These are phyloP conservation scores for Corythucha ciliata DNA, from an alignment of 2,888 invertebrate species.

Conservation along the genomic window DNA sequence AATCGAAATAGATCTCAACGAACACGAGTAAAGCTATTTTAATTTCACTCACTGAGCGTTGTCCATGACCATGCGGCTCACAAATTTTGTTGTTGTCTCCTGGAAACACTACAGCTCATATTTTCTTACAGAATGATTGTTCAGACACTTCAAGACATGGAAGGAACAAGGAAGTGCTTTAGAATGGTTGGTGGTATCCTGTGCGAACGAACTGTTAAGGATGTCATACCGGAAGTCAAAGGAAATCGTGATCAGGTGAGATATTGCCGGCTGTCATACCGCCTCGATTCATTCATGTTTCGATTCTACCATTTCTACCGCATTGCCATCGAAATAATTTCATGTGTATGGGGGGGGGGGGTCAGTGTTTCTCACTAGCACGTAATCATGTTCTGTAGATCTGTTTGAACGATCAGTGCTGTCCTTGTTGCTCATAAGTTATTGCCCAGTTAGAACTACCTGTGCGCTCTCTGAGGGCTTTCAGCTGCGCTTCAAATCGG, in stretches of 20 bases:
- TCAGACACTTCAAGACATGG: conserved; percentile 79
- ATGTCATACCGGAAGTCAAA: conserved; percentile 74
- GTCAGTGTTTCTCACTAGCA: too few relatives aligned
- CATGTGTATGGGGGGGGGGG: conserved; percentile 38
- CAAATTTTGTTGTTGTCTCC: not conserved
- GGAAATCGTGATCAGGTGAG: conserved; percentile 63
- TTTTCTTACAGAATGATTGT: conserved; percentile 70
- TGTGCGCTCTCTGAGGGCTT: too few relatives aligned
- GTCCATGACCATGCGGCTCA: not conserved
- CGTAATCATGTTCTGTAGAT: too few relatives aligned
- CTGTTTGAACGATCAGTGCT: too few relatives aligned
- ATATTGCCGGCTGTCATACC: too few relatives aligned
- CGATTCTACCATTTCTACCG: conserved; percentile 11
- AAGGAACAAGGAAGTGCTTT: conserved; percentile 78
- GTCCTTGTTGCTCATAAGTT: too few relatives aligned
- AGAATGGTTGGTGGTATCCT: conserved; percentile 89
- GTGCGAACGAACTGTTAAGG: conserved; percentile 84
- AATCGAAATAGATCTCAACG: conserved; percentile 87
- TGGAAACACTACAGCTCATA: not conserved
- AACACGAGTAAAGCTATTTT: conserved; percentile 70
- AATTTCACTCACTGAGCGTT: not conserved
- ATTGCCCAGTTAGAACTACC: too few relatives aligned
- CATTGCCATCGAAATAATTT: not conserved
- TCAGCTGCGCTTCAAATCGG: too few relatives aligned
- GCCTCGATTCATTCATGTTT: too few relatives aligned